Evolutionary conservation across 2,113 vertebrate species (phyloP).

Genomic region (Halcyon malimbica): DNA sequence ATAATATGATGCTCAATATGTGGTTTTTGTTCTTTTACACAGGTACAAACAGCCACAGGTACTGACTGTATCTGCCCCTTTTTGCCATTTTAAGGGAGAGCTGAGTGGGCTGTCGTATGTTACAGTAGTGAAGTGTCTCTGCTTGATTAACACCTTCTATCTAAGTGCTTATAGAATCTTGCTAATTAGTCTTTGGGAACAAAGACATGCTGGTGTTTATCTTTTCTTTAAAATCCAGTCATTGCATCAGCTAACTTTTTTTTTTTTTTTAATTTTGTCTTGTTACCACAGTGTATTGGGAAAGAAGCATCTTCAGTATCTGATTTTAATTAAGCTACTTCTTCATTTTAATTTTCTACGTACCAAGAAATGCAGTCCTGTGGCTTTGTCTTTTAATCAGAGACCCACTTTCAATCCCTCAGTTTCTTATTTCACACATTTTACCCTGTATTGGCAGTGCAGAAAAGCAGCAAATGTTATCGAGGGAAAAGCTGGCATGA

Average conservation of each 20-base stretch:
- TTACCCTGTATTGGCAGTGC: neutral
- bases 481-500: neutral
- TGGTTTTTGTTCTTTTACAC: neutral
- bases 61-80: neutral
- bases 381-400: constrained; percentile 32
- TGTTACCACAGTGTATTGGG: neutral
- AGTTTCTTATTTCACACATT: neutral
- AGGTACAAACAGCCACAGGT: neutral
- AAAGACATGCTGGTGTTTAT: neutral
- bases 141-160: constrained; percentile 12
- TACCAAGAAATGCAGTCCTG: neutral
- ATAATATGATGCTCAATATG: neutral
- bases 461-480: neutral
- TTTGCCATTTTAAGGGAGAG: neutral
- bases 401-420: neutral
- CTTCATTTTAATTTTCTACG: constrained; percentile 13
- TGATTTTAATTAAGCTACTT: constrained; percentile 51
- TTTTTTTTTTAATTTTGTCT: neutral
- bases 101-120: neutral
- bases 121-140: neutral
- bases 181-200: constrained; percentile 33
- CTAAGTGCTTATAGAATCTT: neutral
- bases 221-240: neutral
- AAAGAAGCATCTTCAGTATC: neutral
- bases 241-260: neutral